A percentile compares a stretch with the other conserved stretches of the same genome.
Conservation (phyloP, 2,888 invertebrate species). For the Drosophila leonis region DNA sequence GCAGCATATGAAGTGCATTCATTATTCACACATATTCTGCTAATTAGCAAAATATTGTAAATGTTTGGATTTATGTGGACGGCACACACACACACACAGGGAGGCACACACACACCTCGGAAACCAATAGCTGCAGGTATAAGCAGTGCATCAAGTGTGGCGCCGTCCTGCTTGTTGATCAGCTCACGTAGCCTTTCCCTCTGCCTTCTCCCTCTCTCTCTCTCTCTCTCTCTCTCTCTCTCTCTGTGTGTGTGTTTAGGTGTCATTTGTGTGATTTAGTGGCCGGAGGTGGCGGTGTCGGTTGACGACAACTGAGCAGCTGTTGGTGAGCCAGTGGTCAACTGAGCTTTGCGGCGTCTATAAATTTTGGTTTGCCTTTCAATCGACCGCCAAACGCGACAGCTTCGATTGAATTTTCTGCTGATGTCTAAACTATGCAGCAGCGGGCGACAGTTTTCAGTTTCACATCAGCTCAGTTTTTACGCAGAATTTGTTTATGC, state of each 20-base stretch:
- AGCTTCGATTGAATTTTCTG: constrained; percentile 59
- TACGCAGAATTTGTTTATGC: constrained; percentile 35
- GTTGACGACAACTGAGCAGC: constrained; percentile 35
- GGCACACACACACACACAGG: constrained; percentile 25
- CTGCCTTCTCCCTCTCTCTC: not conserved
- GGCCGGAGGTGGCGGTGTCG: constrained; percentile 52
- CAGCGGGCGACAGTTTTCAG: constrained; percentile 7
- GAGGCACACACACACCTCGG: constrained; percentile 8
- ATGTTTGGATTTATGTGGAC: constrained; percentile 64
- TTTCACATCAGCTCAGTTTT: not conserved
- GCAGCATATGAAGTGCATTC: constrained; percentile 60
- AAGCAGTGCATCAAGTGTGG: constrained; percentile 55
- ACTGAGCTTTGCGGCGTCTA: constrained; percentile 54
- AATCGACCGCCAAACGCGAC: constrained; percentile 62
- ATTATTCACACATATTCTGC: constrained; percentile 80
- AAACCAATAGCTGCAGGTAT: constrained; percentile 12
- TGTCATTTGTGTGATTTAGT: constrained; percentile 71
- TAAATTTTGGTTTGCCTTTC: constrained; percentile 73
- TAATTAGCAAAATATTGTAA: constrained; percentile 79
- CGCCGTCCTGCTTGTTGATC: constrained; percentile 57
- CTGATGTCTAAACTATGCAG: constrained; percentile 40
- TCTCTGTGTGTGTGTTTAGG: constrained; percentile 24
- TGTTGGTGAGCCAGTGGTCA: constrained; percentile 7
- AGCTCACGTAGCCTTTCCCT: constrained; percentile 37
- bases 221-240: no score